Base-by-base conservation (phyloP, 2,888 invertebrate genomes). In the Eudasyphora cyanicolor region DNA sequence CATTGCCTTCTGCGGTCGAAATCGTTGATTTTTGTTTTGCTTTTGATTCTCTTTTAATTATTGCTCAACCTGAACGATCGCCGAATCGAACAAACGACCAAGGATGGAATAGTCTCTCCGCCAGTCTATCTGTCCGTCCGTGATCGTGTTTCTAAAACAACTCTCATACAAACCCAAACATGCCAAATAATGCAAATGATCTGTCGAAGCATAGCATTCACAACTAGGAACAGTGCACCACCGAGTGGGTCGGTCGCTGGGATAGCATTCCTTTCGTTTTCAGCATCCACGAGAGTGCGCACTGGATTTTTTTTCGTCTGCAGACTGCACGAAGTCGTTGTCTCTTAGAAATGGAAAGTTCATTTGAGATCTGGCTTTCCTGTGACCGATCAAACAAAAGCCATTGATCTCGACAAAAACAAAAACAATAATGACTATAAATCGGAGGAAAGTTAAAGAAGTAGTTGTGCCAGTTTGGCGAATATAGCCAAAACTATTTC, bases 341-440 rank as follows among this genome's bases (percentile, higher is more conserved):
- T 78, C 76, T 73, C 71, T 84, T 84, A 81, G 84, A 84, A 84
- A 84, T 84, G 84, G 84, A 84, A 84, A 84, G 84, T 81, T 84
- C 81, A 79, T 77, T 80, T 80, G 60, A 84, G 38, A 67, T 67
- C 35, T 67, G 42, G 24, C 67, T 21, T 67, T 67, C 10, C 67
- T 67, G 42, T 38, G 81, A 79, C 76, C 73, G 84, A 76, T 81
- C 84, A 84, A 78, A 84, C 81, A 84, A 60, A 73, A 84, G 84
- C 78, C 84, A 84, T 84, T 84, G 84, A 84, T 84, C 84, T 81
- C 81, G 76, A n/a, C n/a, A n/a, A n/a, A n/a, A n/a, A n/a, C n/a
- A n/a, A n/a, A n/a, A n/a, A n/a, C 73, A 71, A 76, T 76, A 71
- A 69, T 78, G 76, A 78, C 78, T 60, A 78, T 84, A 84, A 27